Percentiles rank a stretch among this genome's conserved stretches.
These are phyloP conservation scores for Anabacerthia variegaticeps DNA, from an alignment of 2,797 vertebrate species.

Conservation along the genomic window DNA sequence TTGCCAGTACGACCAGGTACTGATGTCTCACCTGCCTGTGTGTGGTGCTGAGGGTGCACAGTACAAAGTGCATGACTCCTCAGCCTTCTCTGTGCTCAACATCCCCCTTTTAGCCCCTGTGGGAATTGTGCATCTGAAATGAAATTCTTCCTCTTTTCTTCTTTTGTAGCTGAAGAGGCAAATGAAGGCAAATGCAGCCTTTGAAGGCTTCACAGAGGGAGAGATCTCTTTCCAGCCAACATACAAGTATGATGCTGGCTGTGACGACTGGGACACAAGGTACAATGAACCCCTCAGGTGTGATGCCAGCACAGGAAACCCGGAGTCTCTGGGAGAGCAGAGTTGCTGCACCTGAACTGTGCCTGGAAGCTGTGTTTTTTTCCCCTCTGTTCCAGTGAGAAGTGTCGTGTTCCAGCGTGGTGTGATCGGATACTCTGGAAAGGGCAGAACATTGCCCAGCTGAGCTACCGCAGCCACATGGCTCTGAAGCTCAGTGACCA, in stretches of 20 bases:
- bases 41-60: neutral
- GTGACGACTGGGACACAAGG: conserved; percentile 96
- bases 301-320: neutral
- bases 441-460: conserved; percentile 87
- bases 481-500: conserved; percentile 93
- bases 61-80: neutral
- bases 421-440: conserved; percentile 95
- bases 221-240: conserved; percentile 94
- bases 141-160: neutral
- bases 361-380: neutral
- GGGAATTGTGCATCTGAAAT: neutral
- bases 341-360: neutral
- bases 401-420: conserved; percentile 94
- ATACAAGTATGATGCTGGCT: conserved; percentile 95
- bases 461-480: conserved; percentile 93
- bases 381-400: conserved; percentile 82
- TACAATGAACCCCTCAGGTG: conserved; percentile 43
- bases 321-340: neutral
- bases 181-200: conserved; percentile 87
- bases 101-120: neutral
- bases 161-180: conserved; percentile 86
- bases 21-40: neutral
- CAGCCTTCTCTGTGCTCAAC: neutral
- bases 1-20: conserved; percentile 90
- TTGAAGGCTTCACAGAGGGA: conserved; percentile 91